Percentiles rank a stretch among this genome's conserved stretches.
Conservation (phyloP, 2,797 vertebrate species). For the Sardinella longiceps region DNA sequence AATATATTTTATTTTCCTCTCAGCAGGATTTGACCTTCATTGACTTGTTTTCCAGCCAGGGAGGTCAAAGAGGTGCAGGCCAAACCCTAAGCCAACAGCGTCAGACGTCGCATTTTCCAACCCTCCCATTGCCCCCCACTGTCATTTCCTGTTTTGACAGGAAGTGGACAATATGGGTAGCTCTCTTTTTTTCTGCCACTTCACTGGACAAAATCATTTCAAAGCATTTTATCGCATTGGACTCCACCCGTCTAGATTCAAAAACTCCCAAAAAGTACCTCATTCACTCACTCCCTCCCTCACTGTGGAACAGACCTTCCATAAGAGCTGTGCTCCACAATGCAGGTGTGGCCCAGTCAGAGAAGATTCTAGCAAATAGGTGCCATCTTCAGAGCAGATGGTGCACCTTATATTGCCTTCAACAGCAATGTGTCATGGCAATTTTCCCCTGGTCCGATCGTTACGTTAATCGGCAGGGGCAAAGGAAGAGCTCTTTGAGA, state of each 20-base stretch:
- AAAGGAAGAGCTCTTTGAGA: slow-evolving; percentile 35
- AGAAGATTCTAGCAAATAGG: slow-evolving; percentile 16
- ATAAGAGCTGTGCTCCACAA: neutral
- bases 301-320: neutral
- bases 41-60: slow-evolving; percentile 54
- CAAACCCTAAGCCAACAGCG: slow-evolving; percentile 45
- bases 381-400: slow-evolving; percentile 26
- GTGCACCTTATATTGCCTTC: neutral
- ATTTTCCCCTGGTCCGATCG: neutral
- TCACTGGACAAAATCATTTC: slow-evolving; percentile 16
- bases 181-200: slow-evolving; percentile 34
- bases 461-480: slow-evolving; percentile 15
- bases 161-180: slow-evolving; percentile 49
- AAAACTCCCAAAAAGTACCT: neutral
- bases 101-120: slow-evolving; percentile 52
- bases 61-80: slow-evolving; percentile 50
- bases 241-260: neutral
- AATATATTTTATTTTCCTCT: slow-evolving; percentile 49
- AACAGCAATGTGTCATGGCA: slow-evolving; percentile 4
- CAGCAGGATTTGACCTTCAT: slow-evolving; percentile 41
- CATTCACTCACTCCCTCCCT: neutral
- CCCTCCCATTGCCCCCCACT: slow-evolving; percentile 47
- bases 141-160: slow-evolving; percentile 64
- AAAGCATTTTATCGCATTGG: slow-evolving; percentile 15
- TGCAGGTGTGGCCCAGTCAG: neutral